These are phyloP conservation scores for Unio delphinus DNA, from an alignment of 2,888 invertebrate species.

Conservation along the genomic window DNA sequence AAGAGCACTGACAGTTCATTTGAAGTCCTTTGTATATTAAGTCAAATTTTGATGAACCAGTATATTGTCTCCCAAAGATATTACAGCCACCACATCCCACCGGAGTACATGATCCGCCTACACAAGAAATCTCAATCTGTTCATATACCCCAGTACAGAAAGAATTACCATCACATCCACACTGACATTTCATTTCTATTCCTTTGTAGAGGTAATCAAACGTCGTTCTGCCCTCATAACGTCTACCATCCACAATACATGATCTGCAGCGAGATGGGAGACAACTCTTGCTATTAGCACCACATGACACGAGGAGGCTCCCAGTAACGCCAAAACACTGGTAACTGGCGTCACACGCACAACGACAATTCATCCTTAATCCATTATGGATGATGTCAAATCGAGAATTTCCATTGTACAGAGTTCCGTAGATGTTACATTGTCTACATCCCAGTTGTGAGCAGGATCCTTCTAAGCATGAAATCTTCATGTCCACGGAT, in stretches of 20 bases:
- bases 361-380: conserved; percentile 21
- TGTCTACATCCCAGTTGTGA: conserved; percentile 25
- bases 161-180: conserved; percentile 40
- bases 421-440: conserved; percentile 19
- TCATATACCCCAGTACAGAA: conserved; percentile 32
- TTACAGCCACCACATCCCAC: conserved; percentile 26
- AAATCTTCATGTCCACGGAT: conserved; percentile 18
- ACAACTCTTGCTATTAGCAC: conserved; percentile 23
- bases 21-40: conserved; percentile 19
- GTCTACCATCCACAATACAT: conserved; percentile 13
- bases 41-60: conserved; percentile 20
- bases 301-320: conserved; percentile 22
- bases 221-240: conserved; percentile 9
- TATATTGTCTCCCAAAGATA: conserved; percentile 18
- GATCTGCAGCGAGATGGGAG: conserved; percentile 14
- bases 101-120: conserved; percentile 22
- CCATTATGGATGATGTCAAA: conserved; percentile 24
- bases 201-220: conserved; percentile 30
- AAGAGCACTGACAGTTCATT: conserved; percentile 25
- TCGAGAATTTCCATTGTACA: conserved; percentile 11
- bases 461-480: conserved; percentile 23
- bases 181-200: conserved; percentile 31
- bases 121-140: conserved; percentile 25
- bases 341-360: conserved; percentile 30
- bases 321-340: conserved; percentile 15